Percentiles rank a stretch among this genome's conserved stretches.
Conservation (phyloP, 1,140 invertebrate species). For the Microplitis mediator region DNA sequence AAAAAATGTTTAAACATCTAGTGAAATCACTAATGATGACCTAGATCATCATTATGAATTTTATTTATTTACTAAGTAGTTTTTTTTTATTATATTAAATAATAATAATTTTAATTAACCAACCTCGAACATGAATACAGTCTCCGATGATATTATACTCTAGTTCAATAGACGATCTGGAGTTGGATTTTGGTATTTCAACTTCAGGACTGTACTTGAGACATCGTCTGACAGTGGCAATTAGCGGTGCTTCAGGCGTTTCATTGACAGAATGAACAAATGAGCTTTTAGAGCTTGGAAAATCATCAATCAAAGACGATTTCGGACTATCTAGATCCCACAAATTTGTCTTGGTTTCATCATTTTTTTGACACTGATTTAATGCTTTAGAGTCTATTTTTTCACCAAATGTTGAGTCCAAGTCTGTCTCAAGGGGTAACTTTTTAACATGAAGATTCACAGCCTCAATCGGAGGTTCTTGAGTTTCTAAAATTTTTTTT, state of each 20-base stretch:
- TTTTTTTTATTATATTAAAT: background rate
- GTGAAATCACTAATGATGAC: background rate
- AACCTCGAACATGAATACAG: conserved; percentile 56
- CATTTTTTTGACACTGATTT: conserved; percentile 18
- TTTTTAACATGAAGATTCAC: conserved; percentile 56
- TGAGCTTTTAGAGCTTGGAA: conserved; percentile 53
- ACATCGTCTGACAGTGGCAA: conserved; percentile 58
- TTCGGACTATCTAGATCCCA: conserved; percentile 58
- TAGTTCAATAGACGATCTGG: conserved; percentile 57
- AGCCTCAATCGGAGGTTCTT: conserved; percentile 42
- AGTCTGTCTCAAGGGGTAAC: conserved; percentile 52
- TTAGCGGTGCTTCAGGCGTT: conserved; percentile 56
- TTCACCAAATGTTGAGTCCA: conserved; percentile 46
- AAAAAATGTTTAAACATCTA: background rate
- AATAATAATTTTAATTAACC: conserved; percentile 26
- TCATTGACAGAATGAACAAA: conserved; percentile 48
- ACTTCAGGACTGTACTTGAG: conserved; percentile 59
- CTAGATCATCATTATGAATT: background rate
- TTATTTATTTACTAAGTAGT: background rate
- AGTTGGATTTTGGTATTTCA: conserved; percentile 40
- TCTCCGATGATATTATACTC: conserved; percentile 52
- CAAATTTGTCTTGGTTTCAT: conserved; percentile 41
- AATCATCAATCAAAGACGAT: conserved; percentile 54
- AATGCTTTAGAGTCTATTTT: conserved; percentile 22
- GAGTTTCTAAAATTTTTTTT: conserved; percentile 20